Conservation (phyloP, 2,888 invertebrate genomes). For the Pharmacophagus antenor region DNA sequence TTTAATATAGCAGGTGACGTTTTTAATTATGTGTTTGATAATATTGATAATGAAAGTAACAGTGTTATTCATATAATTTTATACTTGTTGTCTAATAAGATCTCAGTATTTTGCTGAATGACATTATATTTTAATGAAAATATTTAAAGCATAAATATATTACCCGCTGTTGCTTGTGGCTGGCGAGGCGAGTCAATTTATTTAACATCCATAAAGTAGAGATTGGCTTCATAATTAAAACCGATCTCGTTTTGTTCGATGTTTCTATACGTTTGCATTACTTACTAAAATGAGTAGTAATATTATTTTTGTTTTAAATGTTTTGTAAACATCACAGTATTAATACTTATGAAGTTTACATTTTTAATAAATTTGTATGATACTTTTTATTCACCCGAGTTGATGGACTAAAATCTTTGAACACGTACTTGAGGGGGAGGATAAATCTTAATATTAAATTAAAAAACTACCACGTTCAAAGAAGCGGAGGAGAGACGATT, state of each 20-base stretch:
- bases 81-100: not conserved
- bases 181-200: constrained; percentile 26
- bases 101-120: not conserved
- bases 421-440: no score
- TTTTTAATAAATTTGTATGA: no score
- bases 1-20: not conserved
- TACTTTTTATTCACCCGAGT: no score
- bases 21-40: not conserved
- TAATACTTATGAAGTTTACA: no score
- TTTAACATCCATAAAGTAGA: constrained; percentile 34
- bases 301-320: not conserved
- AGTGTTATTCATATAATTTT: not conserved
- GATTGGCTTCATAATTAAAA: constrained; percentile 37
- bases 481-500: no score
- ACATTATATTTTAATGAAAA: not conserved
- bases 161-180: constrained; percentile 27
- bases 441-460: no score
- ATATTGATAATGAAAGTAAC: not conserved
- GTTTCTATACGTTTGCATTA: constrained; percentile 7
- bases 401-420: no score
- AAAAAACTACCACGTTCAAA: no score
- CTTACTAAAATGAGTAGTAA: not conserved
- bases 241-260: constrained; percentile 32
- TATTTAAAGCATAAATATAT: not conserved
- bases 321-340: not conserved